Evolutionary conservation across 2,113 vertebrate genomes (phyloP).

Genomic region (Catharus fuscescens): DNA sequence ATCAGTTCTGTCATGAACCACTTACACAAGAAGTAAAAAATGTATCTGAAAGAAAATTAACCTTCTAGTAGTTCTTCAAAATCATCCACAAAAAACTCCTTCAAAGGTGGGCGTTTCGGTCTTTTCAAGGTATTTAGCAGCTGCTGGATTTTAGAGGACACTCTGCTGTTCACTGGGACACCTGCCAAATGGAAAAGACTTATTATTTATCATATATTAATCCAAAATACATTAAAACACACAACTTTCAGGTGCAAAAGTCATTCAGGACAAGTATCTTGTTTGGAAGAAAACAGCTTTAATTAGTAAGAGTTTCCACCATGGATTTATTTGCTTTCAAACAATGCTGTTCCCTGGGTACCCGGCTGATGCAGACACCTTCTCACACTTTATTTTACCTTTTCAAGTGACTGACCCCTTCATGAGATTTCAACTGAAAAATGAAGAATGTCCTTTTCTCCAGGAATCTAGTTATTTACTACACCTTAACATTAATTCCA

Average conservation of each 20-base stretch:
- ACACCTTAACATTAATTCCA: not conserved
- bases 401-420: not conserved
- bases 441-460: not conserved
- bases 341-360: not conserved
- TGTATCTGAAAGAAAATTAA: conserved; percentile 57
- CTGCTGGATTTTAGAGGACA: conserved; percentile 98
- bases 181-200: conserved; percentile 70
- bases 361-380: not conserved
- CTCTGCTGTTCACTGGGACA: conserved; percentile 93
- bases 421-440: not conserved
- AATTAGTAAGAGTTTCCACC: not conserved
- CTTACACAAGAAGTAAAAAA: not conserved
- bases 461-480: not conserved
- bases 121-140: conserved; percentile 95
- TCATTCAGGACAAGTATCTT: not conserved
- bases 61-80: conserved; percentile 94
- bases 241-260: not conserved
- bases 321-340: not conserved
- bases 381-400: not conserved
- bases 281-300: not conserved
- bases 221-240: not conserved
- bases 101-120: conserved; percentile 91
- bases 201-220: not conserved
- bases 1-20: not conserved
- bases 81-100: conserved; percentile 96